Percentiles rank a stretch among this genome's conserved stretches.
Conservation (phyloP, 2,888 invertebrate genomes). For the Carpatolechia fugitivella region DNA sequence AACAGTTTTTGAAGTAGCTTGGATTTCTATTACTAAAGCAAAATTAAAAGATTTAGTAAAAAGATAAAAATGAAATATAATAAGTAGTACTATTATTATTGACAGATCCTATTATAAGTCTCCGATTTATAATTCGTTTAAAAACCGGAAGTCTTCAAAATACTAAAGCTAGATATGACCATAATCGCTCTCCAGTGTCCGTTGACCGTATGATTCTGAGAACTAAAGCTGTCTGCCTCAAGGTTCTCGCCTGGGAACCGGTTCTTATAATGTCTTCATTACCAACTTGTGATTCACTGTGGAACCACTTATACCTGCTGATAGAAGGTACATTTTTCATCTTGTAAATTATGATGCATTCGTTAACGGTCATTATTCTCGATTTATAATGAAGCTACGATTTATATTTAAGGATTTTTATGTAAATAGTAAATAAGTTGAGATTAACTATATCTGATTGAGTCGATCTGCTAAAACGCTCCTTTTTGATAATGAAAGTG, state of each 20-base stretch:
- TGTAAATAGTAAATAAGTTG: no score
- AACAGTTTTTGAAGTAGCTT: no score
- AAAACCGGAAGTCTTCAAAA: slow-evolving; percentile 8
- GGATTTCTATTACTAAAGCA: no score
- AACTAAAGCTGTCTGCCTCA: slow-evolving; percentile 37
- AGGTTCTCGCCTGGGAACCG: slow-evolving; percentile 58
- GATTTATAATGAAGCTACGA: not conserved
- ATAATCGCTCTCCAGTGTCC: slow-evolving; percentile 3
- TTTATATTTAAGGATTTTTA: no score
- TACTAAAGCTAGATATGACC: not conserved
- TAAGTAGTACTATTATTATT: no score
- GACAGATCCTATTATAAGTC: no score
- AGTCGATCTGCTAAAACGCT: no score
- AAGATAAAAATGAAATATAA: no score
- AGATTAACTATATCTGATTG: no score
- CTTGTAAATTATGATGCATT: slow-evolving; percentile 23
- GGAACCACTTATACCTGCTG: slow-evolving; percentile 39
- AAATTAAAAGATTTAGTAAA: no score
- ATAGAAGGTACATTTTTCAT: slow-evolving; percentile 36
- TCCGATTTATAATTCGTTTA: not conserved
- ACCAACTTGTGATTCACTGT: slow-evolving; percentile 55
- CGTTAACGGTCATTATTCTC: slow-evolving; percentile 14
- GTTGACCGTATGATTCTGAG: slow-evolving; percentile 30
- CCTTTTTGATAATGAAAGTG: no score
- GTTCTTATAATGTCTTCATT: slow-evolving; percentile 74